Percentiles rank a stretch among this genome's conserved stretches.
Conservation (phyloP, 2,113 vertebrate species). For the Progne subis region DNA sequence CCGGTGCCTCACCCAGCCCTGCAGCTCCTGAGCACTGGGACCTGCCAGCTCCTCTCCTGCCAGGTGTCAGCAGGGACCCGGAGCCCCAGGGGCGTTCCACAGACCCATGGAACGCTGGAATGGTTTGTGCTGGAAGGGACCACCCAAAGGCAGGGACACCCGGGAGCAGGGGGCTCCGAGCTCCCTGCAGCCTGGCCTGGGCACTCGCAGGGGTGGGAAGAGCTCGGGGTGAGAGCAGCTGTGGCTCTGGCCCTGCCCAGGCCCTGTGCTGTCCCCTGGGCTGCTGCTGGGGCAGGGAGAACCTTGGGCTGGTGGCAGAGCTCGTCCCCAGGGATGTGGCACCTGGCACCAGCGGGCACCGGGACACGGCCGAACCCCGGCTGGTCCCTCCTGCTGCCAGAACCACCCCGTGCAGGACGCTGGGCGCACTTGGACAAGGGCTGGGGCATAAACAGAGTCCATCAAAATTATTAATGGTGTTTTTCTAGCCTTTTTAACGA, state of each 20-base stretch:
- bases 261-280: fast-evolving
- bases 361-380: fast-evolving
- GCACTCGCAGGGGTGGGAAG: background rate
- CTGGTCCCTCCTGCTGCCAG: background rate
- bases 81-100: fast-evolving
- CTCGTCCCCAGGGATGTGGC: background rate
- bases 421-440: background rate
- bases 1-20: fast-evolving
- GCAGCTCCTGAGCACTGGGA: fast-evolving
- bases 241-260: background rate
- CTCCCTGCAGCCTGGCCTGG: background rate
- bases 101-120: fast-evolving
- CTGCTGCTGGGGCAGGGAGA: background rate
- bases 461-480: slow-evolving; percentile 50
- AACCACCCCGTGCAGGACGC: fast-evolving
- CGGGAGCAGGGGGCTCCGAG: background rate
- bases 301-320: fast-evolving
- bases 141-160: no score
- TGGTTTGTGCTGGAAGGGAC: background rate
- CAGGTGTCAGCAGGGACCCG: fast-evolving
- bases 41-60: fast-evolving
- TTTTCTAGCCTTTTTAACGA: slow-evolving; percentile 44
- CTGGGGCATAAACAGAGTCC: background rate
- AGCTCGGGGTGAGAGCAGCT: background rate
- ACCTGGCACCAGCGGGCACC: background rate